phyloP scores from a whole-genome alignment of 1,140 invertebrate genomes.

The Chionoecetes opilio region DNA sequence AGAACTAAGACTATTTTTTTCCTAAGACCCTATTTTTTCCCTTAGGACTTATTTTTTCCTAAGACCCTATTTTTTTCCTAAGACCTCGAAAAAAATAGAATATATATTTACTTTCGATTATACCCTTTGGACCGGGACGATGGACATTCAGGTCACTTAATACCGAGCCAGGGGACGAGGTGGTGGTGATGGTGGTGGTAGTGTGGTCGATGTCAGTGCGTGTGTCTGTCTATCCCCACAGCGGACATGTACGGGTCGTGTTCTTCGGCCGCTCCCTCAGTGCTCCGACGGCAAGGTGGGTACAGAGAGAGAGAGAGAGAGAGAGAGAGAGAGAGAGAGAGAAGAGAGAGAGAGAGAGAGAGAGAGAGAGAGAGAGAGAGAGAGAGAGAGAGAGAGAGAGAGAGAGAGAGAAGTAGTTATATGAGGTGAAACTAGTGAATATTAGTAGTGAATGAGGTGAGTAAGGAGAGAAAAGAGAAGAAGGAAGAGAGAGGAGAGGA shows the following conservation, averaged over 20 bases:
- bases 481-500: background rate
- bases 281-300: slow-evolving; percentile 43
- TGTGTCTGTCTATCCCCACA: slow-evolving; percentile 36
- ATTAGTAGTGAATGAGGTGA: background rate
- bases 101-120: background rate
- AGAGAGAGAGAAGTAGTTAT: too few relatives aligned
- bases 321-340: background rate
- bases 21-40: too few relatives aligned
- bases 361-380: slow-evolving; percentile 5
- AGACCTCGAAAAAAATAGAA: too few relatives aligned
- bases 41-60: too few relatives aligned
- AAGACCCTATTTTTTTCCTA: too few relatives aligned
- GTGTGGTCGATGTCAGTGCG: background rate
- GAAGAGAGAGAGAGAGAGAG: background rate
- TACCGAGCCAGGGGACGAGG: background rate
- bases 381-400: slow-evolving; percentile 38
- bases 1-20: too few relatives aligned
- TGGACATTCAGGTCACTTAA: background rate
- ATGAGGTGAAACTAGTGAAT: too few relatives aligned
- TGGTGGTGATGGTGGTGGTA: background rate
- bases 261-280: slow-evolving; percentile 55
- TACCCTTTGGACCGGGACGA: background rate
- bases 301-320: background rate
- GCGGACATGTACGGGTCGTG: slow-evolving; percentile 9
- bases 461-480: background rate